phyloP scores from a whole-genome alignment of 2,888 invertebrate genomes.

The Harmothoe impar region DNA sequence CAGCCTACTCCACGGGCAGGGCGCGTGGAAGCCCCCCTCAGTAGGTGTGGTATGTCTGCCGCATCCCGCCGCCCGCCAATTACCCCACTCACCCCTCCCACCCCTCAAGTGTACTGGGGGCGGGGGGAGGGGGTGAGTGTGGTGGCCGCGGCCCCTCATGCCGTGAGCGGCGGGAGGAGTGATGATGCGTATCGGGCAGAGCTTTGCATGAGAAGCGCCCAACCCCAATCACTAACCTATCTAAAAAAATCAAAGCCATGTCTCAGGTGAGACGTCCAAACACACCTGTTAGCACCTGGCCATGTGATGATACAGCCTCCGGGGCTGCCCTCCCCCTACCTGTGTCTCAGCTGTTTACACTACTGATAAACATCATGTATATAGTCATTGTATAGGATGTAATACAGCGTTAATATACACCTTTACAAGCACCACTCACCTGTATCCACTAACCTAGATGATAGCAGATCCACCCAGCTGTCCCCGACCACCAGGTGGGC shows the following conservation, averaged over 20 bases:
- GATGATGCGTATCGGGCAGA: not conserved
- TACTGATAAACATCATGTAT: no score
- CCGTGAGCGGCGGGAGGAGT: not conserved
- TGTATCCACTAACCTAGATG: not conserved
- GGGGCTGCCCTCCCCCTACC: not conserved
- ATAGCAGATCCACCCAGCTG: slow-evolving; percentile 24
- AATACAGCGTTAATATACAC: not conserved
- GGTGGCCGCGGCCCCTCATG: not conserved
- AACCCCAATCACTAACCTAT: no score
- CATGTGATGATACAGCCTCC: not conserved
- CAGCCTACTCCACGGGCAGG: not conserved
- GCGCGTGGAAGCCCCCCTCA: not conserved
- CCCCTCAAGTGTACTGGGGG: not conserved
- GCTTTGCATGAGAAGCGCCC: no score
- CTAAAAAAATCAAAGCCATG: no score
- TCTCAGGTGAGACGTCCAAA: not conserved
- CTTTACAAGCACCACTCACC: slow-evolving; percentile 29
- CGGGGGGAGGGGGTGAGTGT: not conserved
- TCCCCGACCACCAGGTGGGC: slow-evolving; percentile 38
- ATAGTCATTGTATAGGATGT: no score
- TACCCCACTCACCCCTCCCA: no score
- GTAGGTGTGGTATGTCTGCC: not conserved
- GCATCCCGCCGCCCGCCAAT: not conserved
- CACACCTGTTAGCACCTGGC: not conserved
- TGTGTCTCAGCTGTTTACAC: no score